Base-by-base conservation (phyloP, 2,113 vertebrate species). In the Cygnus atratus region DNA sequence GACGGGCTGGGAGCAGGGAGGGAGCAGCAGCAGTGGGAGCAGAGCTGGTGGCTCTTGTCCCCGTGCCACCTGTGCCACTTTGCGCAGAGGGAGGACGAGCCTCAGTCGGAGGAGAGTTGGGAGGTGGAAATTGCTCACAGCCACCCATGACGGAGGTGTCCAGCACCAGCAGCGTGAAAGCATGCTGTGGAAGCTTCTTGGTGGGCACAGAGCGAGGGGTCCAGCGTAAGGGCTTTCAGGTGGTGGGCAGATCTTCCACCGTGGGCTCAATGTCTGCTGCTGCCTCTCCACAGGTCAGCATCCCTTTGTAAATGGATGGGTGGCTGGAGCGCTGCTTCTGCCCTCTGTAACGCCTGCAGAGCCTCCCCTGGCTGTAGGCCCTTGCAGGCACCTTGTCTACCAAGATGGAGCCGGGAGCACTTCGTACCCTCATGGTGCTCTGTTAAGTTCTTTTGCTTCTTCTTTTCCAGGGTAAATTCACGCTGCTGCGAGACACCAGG, bases 401-500 rank as follows among this genome's bases (percentile, higher is more conserved):
- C 21, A 3, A 4, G 39, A 13, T 43, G 48, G 25, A 57, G 62
- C 19, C 3, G 1, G 29, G 39, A 89, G 84, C 57, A 7, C 3
- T 75, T 37, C 41, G 70, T 48, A 48, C 46, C 46, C 46, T 48
- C 50, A 5, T 44, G 35, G 62, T 54, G n/a, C 48, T 63, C 31
- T 35, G 11, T 17, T 39, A 16, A 37, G 4, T 62, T 41, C 3
- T 75, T 77, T 22, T 81, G 15, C 63, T 84, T 0, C 35, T n/a
- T 90, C 39, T 92, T 44, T 97, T 92, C 8, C 93, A 99, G 99
- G 98, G 98, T 52, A 98, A 98, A 31, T 98, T 99, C 57, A 98
- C 98, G 1, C 65, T 99, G 28, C 95, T 99, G 35, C 98, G 98
- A 54, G 99, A 99, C 84, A 97, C 96, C 80, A 95, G 96, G 75